These are phyloP conservation scores for Bergia puertoricense DNA, from an alignment of 92 coral and sea anemone species.

Conservation along the genomic window DNA sequence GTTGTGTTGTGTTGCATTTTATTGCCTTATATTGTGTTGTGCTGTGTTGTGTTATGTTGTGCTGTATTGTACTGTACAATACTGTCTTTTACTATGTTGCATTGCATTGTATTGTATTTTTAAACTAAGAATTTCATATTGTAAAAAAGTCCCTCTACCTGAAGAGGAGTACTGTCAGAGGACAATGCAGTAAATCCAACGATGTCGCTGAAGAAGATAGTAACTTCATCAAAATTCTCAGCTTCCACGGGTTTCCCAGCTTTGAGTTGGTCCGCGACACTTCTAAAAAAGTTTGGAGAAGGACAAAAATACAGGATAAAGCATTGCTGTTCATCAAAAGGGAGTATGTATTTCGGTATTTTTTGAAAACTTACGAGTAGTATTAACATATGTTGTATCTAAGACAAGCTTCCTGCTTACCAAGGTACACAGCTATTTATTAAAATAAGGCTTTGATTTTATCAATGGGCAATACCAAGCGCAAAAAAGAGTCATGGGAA, in stretches of 20 bases:
- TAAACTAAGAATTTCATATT: background rate
- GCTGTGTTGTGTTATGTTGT: too few relatives aligned
- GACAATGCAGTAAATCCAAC: constrained; percentile 86
- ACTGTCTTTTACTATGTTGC: too few relatives aligned
- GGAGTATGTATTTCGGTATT: background rate
- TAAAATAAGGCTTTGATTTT: too few relatives aligned
- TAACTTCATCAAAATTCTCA: constrained; percentile 81
- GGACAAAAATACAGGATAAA: background rate
- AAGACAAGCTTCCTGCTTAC: too few relatives aligned
- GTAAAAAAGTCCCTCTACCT: constrained; percentile 49
- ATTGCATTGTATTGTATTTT: background rate
- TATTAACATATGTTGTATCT: background rate
- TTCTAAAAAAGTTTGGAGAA: constrained; percentile 42
- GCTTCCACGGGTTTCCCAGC: constrained; percentile 84
- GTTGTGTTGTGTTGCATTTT: too few relatives aligned
- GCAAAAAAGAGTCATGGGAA: too few relatives aligned
- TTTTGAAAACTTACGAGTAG: background rate
- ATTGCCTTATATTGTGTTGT: too few relatives aligned
- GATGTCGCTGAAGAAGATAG: constrained; percentile 91
- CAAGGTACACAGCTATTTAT: too few relatives aligned
- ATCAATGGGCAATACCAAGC: too few relatives aligned
- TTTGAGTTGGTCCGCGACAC: constrained; percentile 92
- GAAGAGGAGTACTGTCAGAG: constrained; percentile 78
- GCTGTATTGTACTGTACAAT: too few relatives aligned
- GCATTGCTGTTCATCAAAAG: background rate